A percentile compares a stretch with the other conserved stretches of the same genome.
phyloP scores from a whole-genome alignment of 1,140 invertebrate genomes.

The Steinernema khuongi region DNA sequence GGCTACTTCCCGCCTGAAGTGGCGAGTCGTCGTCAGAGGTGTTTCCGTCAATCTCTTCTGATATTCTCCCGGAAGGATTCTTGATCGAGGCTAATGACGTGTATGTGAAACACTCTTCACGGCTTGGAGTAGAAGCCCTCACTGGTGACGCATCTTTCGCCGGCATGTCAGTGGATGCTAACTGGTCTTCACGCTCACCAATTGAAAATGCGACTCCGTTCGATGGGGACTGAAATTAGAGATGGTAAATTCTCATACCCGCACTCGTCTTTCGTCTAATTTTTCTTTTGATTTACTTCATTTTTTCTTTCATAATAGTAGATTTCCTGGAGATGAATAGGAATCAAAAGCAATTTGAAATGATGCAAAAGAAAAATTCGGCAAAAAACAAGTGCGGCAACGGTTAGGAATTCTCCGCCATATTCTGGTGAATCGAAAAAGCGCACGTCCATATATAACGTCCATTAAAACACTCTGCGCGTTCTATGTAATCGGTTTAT shows the following conservation, averaged over 20 bases:
- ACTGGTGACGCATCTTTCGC: not conserved
- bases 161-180: not conserved
- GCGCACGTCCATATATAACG: no score
- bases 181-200: not conserved
- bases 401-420: no score
- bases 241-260: not conserved
- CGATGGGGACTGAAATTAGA: not conserved
- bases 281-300: no score
- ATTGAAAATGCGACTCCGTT: conserved; percentile 2
- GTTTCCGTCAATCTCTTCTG: not conserved
- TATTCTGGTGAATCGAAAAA: no score
- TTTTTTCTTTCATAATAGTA: no score
- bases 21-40: not conserved
- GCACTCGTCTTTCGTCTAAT: no score
- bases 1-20: not conserved
- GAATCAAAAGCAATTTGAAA: no score
- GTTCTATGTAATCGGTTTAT: no score
- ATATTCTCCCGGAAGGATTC: not conserved
- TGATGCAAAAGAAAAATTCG: no score
- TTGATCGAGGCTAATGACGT: not conserved
- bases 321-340: no score
- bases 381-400: no score
- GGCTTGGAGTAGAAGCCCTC: not conserved
- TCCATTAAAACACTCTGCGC: no score
- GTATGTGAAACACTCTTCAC: not conserved